phyloP scores from a whole-genome alignment of 2,888 invertebrate genomes.

The Pogonocherus hispidulus region DNA sequence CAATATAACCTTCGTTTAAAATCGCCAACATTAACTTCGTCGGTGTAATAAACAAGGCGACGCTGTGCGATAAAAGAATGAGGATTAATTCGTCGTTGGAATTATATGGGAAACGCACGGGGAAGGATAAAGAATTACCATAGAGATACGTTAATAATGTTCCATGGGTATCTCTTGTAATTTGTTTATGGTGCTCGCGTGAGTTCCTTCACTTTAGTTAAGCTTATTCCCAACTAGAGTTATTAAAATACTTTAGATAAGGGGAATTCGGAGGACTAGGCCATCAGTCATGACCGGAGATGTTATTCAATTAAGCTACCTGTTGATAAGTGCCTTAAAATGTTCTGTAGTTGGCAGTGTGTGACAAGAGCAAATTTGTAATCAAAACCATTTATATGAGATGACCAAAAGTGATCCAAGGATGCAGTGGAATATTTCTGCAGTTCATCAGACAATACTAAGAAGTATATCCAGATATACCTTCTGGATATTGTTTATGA shows the following conservation, averaged over 20 bases:
- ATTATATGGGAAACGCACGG: not conserved
- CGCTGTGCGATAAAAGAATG: slow-evolving; percentile 17
- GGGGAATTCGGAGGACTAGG: not conserved
- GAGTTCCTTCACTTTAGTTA: not conserved
- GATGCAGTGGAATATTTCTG: no score
- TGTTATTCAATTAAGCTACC: slow-evolving; percentile 1
- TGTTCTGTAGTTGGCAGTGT: not conserved
- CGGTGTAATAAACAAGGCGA: slow-evolving; percentile 27
- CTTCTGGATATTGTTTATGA: no score
- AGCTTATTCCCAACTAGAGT: not conserved
- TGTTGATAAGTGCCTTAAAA: not conserved
- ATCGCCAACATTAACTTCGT: slow-evolving; percentile 32
- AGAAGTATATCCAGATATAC: no score
- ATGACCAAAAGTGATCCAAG: no score
- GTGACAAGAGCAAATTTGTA: not conserved
- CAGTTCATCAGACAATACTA: no score
- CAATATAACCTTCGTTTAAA: slow-evolving; percentile 31
- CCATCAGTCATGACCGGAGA: not conserved
- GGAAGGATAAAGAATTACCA: slow-evolving; percentile 5
- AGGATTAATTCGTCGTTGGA: slow-evolving; percentile 6
- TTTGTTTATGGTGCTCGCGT: slow-evolving; percentile 3
- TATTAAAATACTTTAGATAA: slow-evolving; percentile 1
- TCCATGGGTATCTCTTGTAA: not conserved
- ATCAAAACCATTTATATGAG: not conserved
- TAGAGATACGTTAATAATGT: slow-evolving; percentile 3